Percentiles rank a stretch among this genome's conserved stretches.
Conservation (phyloP, 2,888 invertebrate species). For the Ophion ventricosus region DNA sequence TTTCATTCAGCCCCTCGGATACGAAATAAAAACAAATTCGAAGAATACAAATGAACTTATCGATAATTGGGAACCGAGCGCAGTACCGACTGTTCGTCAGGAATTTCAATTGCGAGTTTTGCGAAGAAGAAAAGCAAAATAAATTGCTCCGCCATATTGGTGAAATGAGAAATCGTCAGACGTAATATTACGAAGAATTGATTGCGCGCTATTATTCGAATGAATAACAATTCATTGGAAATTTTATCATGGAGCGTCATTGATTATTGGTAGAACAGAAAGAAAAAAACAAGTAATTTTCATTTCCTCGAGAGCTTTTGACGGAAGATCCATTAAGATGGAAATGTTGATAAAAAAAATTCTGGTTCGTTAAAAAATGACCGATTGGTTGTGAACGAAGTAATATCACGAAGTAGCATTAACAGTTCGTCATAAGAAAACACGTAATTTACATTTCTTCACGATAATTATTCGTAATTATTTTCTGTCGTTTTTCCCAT, state of each 20-base stretch:
- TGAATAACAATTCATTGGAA: neutral
- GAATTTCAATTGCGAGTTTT: neutral
- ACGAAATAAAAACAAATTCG: too few species aligned
- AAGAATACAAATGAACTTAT: too few species aligned
- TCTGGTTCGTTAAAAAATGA: neutral
- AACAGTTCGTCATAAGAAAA: neutral
- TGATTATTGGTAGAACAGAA: slow-evolving; percentile 1
- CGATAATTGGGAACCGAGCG: too few species aligned
- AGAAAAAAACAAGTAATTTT: slow-evolving; percentile 13
- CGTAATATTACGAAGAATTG: neutral
- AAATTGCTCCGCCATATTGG: too few species aligned
- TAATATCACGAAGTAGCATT: slow-evolving; percentile 28
- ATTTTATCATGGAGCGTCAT: neutral
- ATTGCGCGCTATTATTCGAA: slow-evolving; percentile 10
- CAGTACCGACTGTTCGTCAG: too few species aligned
- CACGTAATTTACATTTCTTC: slow-evolving; percentile 28
- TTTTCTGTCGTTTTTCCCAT: slow-evolving; percentile 9
- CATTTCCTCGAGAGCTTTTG: neutral
- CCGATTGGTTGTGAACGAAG: slow-evolving; percentile 2
- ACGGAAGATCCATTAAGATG: neutral
- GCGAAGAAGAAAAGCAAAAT: neutral
- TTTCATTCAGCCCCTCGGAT: too few species aligned
- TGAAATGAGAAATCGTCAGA: too few species aligned
- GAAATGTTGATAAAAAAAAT: slow-evolving; percentile 14
- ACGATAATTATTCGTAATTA: slow-evolving; percentile 24